Base-by-base conservation (phyloP, 2,888 invertebrate species). In the Cheilosia impressa region DNA sequence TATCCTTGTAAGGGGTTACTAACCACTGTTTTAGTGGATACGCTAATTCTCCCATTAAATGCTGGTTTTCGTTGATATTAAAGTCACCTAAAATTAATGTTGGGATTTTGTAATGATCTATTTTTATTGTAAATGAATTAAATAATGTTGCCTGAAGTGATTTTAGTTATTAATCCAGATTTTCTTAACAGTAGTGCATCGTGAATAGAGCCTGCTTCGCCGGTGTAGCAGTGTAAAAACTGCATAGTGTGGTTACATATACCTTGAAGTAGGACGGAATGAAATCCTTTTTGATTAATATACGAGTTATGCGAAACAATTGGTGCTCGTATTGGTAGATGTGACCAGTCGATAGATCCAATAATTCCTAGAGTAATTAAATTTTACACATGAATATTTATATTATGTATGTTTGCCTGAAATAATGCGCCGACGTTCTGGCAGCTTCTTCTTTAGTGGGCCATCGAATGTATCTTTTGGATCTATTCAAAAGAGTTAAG, bases 261-360 rank as follows among this genome's bases (percentile, higher is more conserved):
- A 9, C 55, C 58, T 76, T 68, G 68, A 17, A 78, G 69, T 24
- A 78, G n/a, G 7, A 63, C 47, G 0, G 60, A 80, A 66, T 60
- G 72, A 60, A 45, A 79, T n/a, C 55, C 60, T 63, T 78, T 71
- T 66, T 58, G 15, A 17, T 80, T 80, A 13, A 80, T 47, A 45
- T 68, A 80, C 0, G 68, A 73, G 43, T 73, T 75, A 19, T 57
- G 73, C 1, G 80, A 47, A 24, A 52, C 4, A 9, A 62, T 62
- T 2, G 52, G 73, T 0, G 72, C 17, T 57, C 58, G 5, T 43
- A 79, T 79, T 2, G 63, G 31, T 19, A 58, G 65, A 58, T 72
- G 65, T 5, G 63, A 71, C 13, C 63, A 55, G 31, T 73, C 55
- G 9, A 73, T 73, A 34, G 34, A 9, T 9, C 9, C 31, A 31